Conservation (phyloP, 1,140 invertebrate species). For the Magallana gigas region DNA sequence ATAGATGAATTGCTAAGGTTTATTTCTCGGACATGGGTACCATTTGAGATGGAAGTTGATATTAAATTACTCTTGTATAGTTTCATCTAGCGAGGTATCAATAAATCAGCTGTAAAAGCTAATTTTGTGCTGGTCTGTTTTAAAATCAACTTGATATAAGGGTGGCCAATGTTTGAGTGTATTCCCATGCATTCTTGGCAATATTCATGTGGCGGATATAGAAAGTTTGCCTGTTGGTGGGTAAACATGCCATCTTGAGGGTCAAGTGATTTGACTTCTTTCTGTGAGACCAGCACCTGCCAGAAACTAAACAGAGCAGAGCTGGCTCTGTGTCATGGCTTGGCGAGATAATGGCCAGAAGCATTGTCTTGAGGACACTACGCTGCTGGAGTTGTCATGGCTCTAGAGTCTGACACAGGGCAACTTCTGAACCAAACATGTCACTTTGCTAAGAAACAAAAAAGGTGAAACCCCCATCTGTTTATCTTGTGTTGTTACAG, state of each 20-base stretch:
- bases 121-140: not conserved
- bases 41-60: no score
- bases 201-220: not conserved
- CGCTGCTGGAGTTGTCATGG: not conserved
- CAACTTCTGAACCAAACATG: constrained; percentile 26
- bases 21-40: no score
- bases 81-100: not conserved
- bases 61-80: not conserved
- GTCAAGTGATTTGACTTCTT: constrained; percentile 32
- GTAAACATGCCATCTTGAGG: constrained; percentile 20
- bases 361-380: not conserved
- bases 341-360: not conserved
- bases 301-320: constrained; percentile 18
- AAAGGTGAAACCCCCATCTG: constrained; percentile 23
- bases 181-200: constrained; percentile 21
- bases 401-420: not conserved
- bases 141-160: not conserved
- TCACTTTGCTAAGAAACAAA: not conserved
- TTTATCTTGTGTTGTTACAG: constrained; percentile 5
- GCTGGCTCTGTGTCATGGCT: not conserved
- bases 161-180: constrained; percentile 5
- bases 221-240: constrained; percentile 11
- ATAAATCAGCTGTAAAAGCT: not conserved
- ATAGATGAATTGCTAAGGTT: no score
- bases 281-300: constrained; percentile 28